Base-by-base conservation (phyloP, 1,140 invertebrate genomes). In the Drosophila paulistorum region DNA sequence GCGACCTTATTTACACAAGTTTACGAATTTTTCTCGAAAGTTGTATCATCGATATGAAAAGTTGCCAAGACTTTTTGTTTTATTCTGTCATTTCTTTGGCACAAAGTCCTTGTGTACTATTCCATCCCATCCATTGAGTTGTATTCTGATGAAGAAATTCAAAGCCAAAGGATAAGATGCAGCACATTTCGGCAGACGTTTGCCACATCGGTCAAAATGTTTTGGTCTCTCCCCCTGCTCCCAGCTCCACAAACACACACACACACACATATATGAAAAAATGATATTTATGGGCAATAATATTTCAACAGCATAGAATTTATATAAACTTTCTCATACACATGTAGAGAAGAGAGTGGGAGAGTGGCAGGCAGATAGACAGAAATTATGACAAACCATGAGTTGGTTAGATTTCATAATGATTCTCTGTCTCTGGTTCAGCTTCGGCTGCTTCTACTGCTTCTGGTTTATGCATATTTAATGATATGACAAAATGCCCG, bases 141-240 rank as follows among this genome's bases (percentile, higher is more conserved):
- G 42, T 17, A 11, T 23, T 51, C 17, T 11, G 17, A 23, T 23
- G 2, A 51, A 51, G 45, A 51, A 39, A 39, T n/a, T 39, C 37
- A 39, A 23, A 23, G 45, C 45, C 11, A 4, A 17, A 51, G 17
- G 45, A 51, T 51, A 51, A 51, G 45, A 51, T 51, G n/a, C 17
- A 3, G 9, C 9, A 51, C 17, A 51, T 48, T 48, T 14, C 2
- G 17, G 11, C 45, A 20, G 20, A 68, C 81, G 85, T 85, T 85
- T 81, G 81, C 48, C 55, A 71, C 78, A 86, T 86, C 81, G 65
- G 86, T 86, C 81, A 86, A 74, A 61, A 66, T 35, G 65, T 62
- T 60, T 70, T 59, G 26, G 26, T 69, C 41, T 20, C 7, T 14
- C 55, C 45, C 26, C 63, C 33, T 7, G 26, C 9, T 14, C 13